Percentiles rank a stretch among this genome's conserved stretches.
phyloP scores from a whole-genome alignment of 2,113 vertebrate genomes.

The Pelecanus crispus region DNA sequence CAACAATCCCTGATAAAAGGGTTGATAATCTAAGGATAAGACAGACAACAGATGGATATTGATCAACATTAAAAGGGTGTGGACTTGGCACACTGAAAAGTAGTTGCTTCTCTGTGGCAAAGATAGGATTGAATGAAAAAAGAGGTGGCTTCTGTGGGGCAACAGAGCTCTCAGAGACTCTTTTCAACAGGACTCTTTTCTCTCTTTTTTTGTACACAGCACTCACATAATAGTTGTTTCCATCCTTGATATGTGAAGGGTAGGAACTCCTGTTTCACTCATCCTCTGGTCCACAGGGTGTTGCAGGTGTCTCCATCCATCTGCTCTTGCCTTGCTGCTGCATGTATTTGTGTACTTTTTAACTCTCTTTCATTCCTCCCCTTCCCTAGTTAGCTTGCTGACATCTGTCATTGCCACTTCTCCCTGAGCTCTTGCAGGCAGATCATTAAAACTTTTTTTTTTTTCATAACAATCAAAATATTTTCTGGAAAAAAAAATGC shows the following conservation, averaged over 20 bases:
- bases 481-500: background rate
- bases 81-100: background rate
- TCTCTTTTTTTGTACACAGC: background rate
- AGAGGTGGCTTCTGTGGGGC: background rate
- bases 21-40: background rate
- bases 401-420: background rate
- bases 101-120: background rate
- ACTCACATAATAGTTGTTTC: background rate
- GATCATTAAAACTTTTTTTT: background rate
- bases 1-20: background rate
- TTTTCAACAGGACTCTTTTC: background rate
- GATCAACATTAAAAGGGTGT: background rate
- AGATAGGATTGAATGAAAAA: background rate
- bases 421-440: background rate
- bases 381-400: background rate
- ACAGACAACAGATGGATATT: background rate
- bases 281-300: background rate
- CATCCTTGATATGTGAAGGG: background rate
- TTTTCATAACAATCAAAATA: background rate
- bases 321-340: background rate
- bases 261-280: background rate
- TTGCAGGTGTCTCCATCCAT: background rate
- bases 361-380: background rate
- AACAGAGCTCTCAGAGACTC: accelerated
- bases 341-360: accelerated